phyloP scores from a whole-genome alignment of 2,797 vertebrate genomes.

The Gymnothorax javanicus region DNA sequence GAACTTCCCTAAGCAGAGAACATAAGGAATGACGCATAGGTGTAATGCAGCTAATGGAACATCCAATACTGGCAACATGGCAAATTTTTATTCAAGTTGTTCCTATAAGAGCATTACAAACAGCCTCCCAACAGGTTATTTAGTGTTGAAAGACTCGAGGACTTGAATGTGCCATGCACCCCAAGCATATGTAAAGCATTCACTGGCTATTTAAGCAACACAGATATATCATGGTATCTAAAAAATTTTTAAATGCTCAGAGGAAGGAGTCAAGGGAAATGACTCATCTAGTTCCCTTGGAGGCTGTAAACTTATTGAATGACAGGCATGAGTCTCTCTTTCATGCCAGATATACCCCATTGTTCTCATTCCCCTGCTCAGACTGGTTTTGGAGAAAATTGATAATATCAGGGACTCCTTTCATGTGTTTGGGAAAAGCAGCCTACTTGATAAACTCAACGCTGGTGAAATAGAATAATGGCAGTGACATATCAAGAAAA shows the following conservation, averaged over 20 bases:
- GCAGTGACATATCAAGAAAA: background rate
- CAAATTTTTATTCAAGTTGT: background rate
- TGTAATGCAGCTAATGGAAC: background rate
- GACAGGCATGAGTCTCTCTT: background rate
- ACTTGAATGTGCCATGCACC: too few species aligned
- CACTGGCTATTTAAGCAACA: background rate
- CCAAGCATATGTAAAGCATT: background rate
- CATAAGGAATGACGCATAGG: background rate
- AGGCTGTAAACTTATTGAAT: background rate
- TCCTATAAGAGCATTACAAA: background rate
- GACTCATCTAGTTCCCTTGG: background rate
- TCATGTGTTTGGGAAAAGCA: background rate
- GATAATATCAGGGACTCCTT: background rate
- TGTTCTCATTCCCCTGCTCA: background rate
- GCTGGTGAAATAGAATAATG: background rate
- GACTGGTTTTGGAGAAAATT: background rate
- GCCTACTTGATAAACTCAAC: background rate
- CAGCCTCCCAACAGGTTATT: background rate
- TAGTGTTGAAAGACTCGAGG: background rate
- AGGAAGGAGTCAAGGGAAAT: background rate
- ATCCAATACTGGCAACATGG: background rate
- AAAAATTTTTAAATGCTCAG: background rate
- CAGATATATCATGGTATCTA: background rate
- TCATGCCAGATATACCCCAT: background rate
- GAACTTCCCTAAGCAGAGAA: slow-evolving; percentile 82